Evolutionary conservation across 2,113 vertebrate species (phyloP).

Genomic region (Eurypyga helias): DNA sequence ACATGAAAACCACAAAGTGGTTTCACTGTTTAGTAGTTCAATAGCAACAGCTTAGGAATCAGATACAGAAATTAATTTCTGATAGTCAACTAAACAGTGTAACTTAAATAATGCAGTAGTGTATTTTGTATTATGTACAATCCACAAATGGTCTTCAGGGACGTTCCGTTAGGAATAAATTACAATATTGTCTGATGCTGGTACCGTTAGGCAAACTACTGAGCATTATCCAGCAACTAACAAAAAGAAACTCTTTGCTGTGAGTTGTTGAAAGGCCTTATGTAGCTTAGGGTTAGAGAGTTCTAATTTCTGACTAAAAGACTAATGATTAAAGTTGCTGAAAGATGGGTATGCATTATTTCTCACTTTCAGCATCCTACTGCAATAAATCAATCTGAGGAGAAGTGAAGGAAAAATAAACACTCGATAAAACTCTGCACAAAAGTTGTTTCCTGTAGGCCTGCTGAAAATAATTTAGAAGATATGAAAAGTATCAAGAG

Average conservation of each 20-base stretch:
- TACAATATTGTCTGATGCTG: neutral
- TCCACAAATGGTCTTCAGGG: neutral
- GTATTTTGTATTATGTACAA: neutral
- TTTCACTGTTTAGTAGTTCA: neutral
- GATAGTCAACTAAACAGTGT: neutral
- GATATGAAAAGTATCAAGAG: neutral
- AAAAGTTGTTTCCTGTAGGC: neutral
- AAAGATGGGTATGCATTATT: neutral
- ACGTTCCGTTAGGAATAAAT: neutral
- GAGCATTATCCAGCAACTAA: neutral
- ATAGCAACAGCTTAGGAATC: neutral
- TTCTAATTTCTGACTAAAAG: neutral
- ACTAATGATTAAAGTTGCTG: neutral
- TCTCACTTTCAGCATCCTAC: neutral
- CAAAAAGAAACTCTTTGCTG: neutral
- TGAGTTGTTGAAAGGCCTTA: neutral
- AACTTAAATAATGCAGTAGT: neutral
- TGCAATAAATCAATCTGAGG: neutral
- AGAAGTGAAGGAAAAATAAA: neutral
- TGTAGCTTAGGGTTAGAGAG: neutral
- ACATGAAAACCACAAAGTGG: neutral
- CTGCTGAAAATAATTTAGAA: neutral
- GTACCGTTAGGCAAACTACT: neutral
- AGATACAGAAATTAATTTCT: neutral
- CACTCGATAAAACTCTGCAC: neutral